Evolutionary conservation across 1,140 invertebrate genomes (phyloP), one percentile per base, ranked within the genome.

Genomic region (Oncopodura yosiiana): DNA sequence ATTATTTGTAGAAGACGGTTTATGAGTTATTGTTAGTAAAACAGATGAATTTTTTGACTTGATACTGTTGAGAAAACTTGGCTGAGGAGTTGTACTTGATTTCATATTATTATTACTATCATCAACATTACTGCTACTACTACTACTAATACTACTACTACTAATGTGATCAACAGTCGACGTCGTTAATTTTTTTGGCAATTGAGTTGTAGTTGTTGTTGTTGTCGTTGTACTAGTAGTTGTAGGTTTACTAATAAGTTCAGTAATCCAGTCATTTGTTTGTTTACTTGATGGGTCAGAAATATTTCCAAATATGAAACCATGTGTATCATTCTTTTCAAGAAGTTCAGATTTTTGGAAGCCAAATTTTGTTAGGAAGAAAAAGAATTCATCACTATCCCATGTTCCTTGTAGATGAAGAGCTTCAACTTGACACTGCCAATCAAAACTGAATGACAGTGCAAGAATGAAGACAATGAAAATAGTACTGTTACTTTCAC

Each of bases 241-340:
- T 12, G 16, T 19, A 41, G 11, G 11, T 12, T 41, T 41, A 14
- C 16, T 19, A 27, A 21, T 51, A 3, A 29, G 21, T 14, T 12
- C 38, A 19, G 11, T 18, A 26, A 19, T 12, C 30, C 26, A 19
- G 21, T 29, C 26, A 36, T n/a, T 45, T 24, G 29, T 45, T 18
- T 19, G 14, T 16, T 23, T 30, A 52, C n/a, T 42, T 19, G 42
- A 53, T 30, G 53, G 34, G 41, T 48, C 32, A 3, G 88, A 92
- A 24, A 95, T 80, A 72, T 95, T 95, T 16, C 92, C 93, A 70
- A 91, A 95, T 63, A 95, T 92, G 69, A 90, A 95, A 26, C 94
- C 93, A 72, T 84, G 83, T 53, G 88, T 90, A 58, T 86, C 81
- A 60, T 80, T 80, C 65, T 81, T 75, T 61, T 83, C 78, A 69